phyloP scores from a whole-genome alignment of 1,140 invertebrate genomes.

The Zaprionus davidi region DNA sequence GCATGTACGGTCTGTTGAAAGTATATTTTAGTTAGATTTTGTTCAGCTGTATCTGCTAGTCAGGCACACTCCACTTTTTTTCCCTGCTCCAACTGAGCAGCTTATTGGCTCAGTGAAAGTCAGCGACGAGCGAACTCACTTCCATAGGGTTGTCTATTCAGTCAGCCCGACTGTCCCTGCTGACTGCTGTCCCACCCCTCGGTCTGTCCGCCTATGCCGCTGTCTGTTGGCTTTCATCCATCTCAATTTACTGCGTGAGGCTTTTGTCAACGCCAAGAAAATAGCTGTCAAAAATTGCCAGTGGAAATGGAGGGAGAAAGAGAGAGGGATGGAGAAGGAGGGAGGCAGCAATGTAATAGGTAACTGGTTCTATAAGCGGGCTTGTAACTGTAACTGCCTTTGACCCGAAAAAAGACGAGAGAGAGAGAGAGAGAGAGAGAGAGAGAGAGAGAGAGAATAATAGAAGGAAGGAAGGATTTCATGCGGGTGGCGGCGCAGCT shows the following conservation, averaged over 20 bases:
- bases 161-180: neutral
- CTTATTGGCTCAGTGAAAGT: constrained; percentile 45
- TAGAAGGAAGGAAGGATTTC: constrained; percentile 21
- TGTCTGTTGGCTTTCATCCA: constrained; percentile 46
- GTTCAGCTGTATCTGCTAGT: neutral
- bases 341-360: constrained; percentile 26
- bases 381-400: constrained; percentile 39
- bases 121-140: constrained; percentile 20
- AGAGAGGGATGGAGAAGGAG: neutral
- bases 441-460: neutral
- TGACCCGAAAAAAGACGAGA: constrained; percentile 25
- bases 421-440: neutral
- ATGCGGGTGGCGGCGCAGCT: constrained; percentile 35
- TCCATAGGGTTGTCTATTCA: constrained; percentile 22
- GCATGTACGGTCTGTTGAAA: too few relatives aligned
- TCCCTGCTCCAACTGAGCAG: neutral
- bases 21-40: too few relatives aligned
- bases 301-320: neutral
- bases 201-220: neutral
- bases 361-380: constrained; percentile 35
- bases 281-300: constrained; percentile 53
- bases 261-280: constrained; percentile 60
- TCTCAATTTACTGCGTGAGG: constrained; percentile 58
- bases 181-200: neutral
- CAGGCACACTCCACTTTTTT: constrained; percentile 2